Evolutionary conservation across 2,888 invertebrate species (phyloP).

Genomic region (Pimpla rufipes): DNA sequence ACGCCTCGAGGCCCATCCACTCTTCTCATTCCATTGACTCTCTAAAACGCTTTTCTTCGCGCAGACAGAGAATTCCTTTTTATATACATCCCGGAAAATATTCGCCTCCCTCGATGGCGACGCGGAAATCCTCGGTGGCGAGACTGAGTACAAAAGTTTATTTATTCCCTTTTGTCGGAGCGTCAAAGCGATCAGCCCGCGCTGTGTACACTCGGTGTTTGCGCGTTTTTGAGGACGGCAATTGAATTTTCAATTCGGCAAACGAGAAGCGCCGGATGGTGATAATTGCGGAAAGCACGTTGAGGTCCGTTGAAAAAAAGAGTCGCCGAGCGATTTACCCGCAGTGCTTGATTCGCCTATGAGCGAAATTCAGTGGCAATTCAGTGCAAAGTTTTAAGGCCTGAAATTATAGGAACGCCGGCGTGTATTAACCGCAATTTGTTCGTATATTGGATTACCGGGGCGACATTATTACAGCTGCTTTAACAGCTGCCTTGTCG

Average conservation of each 20-base stretch:
- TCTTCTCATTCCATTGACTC: constrained; percentile 36
- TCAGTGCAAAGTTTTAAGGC: not conserved
- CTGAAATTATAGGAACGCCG: not conserved
- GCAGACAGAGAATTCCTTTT: constrained; percentile 28
- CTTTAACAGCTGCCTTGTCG: not conserved
- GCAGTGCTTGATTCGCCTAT: not conserved
- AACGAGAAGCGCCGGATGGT: not conserved
- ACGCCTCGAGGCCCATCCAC: constrained; percentile 33
- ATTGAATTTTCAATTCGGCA: constrained; percentile 12
- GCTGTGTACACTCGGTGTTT: constrained; percentile 4
- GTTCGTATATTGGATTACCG: not conserved
- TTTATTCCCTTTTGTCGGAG: constrained; percentile 36
- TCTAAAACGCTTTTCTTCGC: constrained; percentile 33
- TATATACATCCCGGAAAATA: not conserved
- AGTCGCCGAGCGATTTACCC: not conserved
- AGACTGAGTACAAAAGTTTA: constrained; percentile 21
- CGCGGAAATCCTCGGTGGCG: constrained; percentile 11
- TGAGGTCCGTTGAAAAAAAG: not conserved
- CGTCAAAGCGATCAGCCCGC: not conserved
- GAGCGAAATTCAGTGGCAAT: too few relatives aligned
- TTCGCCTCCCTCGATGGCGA: not conserved
- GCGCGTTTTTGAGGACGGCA: not conserved
- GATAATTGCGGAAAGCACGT: constrained; percentile 1
- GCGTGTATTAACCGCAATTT: not conserved
- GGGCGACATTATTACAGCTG: not conserved